phyloP scores from a whole-genome alignment of 2,113 vertebrate species.

The Brachyhypopomus gauderio region DNA sequence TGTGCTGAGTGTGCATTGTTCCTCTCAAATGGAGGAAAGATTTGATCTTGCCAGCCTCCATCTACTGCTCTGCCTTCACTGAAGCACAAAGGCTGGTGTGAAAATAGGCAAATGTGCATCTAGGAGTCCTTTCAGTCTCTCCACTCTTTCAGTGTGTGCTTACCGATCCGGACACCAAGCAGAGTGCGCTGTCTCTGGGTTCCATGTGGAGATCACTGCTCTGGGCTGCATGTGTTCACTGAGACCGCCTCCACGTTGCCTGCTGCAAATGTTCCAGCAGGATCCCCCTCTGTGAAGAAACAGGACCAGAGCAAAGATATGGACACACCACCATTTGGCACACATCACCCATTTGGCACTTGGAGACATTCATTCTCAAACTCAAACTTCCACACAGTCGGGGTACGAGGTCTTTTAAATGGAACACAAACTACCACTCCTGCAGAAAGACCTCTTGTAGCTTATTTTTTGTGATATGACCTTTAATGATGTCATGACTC shows the following conservation, averaged over 20 bases:
- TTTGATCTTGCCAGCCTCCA: constrained; percentile 22
- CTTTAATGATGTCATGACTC: no score
- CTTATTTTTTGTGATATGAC: neutral
- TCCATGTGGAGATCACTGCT: constrained; percentile 5
- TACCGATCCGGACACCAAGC: constrained; percentile 40
- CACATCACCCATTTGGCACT: neutral
- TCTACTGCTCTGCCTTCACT: constrained; percentile 35
- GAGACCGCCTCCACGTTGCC: constrained; percentile 32
- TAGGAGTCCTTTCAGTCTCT: constrained; percentile 30
- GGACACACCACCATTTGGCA: neutral
- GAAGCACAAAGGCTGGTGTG: constrained; percentile 38
- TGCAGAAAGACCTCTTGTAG: neutral
- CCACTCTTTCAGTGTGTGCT: constrained; percentile 8
- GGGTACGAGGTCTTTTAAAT: neutral
- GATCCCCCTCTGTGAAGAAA: constrained; percentile 38
- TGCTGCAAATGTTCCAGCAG: constrained; percentile 35
- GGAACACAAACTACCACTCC: constrained; percentile 5
- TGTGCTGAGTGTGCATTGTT: constrained; percentile 24
- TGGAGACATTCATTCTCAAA: neutral
- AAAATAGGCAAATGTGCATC: constrained; percentile 29
- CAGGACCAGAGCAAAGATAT: constrained; percentile 28
- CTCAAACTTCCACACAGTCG: neutral
- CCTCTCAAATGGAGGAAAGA: constrained; percentile 29
- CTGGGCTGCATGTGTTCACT: constrained; percentile 31
- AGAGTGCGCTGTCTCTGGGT: constrained; percentile 21